Percentiles rank a stretch among this genome's conserved stretches.
Conservation (phyloP, 2,113 vertebrate species). For the Rhipidura dahli region DNA sequence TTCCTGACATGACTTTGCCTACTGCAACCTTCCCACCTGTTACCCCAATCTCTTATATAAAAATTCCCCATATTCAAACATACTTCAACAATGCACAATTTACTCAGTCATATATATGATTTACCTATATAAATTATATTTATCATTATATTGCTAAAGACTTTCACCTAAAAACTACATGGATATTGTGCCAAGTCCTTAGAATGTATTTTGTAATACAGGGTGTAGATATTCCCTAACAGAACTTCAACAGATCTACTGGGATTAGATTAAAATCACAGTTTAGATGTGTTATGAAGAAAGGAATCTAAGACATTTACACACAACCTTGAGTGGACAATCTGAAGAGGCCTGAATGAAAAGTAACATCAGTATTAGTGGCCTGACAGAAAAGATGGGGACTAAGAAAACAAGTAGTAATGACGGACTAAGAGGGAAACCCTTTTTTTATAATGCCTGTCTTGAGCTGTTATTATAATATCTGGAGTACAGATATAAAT, state of each 20-base stretch:
- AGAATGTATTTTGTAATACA: background rate
- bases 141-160: background rate
- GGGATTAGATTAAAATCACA: background rate
- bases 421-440: background rate
- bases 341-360: background rate
- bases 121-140: background rate
- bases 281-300: background rate
- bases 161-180: background rate
- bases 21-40: background rate
- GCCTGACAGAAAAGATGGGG: background rate
- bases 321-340: background rate
- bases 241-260: background rate
- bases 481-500: background rate
- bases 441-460: background rate
- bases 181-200: background rate
- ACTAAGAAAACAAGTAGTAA: background rate
- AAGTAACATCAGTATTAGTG: background rate
- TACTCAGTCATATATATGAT: background rate
- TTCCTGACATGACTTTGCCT: background rate
- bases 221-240: background rate
- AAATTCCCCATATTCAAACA: background rate
- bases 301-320: background rate
- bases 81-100: background rate
- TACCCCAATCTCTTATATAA: background rate
- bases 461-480: background rate